Conservation (phyloP, 1,140 invertebrate species). For the Periplaneta americana region DNA sequence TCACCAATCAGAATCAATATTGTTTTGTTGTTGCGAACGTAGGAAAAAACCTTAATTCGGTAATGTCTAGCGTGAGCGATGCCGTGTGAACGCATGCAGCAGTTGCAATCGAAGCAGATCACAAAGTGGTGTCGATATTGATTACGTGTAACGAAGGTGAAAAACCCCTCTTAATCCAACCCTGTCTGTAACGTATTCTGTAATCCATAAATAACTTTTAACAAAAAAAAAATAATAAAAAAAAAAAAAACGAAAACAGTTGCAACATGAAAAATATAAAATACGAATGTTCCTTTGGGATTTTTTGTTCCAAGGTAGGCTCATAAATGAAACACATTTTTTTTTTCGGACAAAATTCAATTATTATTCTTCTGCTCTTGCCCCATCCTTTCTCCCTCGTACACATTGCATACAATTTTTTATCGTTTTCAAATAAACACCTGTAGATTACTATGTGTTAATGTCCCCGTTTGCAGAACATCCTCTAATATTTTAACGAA, state of each 20-base stretch:
- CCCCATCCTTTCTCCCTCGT: background rate
- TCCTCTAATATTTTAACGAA: background rate
- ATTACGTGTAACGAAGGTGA: background rate
- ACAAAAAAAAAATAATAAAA: background rate
- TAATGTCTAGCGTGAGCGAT: background rate
- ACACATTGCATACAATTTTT: background rate
- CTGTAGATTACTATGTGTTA: background rate
- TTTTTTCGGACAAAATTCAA: background rate
- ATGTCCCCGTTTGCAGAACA: background rate
- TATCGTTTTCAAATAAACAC: background rate
- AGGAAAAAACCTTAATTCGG: background rate
- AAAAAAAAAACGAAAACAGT: background rate
- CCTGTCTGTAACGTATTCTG: background rate
- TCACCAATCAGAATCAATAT: background rate
- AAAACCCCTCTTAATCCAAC: background rate
- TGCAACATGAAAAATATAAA: background rate
- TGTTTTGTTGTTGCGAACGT: background rate
- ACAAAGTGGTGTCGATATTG: conserved; percentile 6
- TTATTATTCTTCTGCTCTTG: background rate
- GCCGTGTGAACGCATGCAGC: conserved; percentile 5
- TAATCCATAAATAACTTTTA: background rate
- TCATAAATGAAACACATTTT: background rate
- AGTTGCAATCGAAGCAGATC: conserved; percentile 11
- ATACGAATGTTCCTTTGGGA: background rate
- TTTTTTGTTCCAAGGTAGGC: background rate